Conservation (phyloP, 2,797 vertebrate species). For the Apogon talboti region DNA sequence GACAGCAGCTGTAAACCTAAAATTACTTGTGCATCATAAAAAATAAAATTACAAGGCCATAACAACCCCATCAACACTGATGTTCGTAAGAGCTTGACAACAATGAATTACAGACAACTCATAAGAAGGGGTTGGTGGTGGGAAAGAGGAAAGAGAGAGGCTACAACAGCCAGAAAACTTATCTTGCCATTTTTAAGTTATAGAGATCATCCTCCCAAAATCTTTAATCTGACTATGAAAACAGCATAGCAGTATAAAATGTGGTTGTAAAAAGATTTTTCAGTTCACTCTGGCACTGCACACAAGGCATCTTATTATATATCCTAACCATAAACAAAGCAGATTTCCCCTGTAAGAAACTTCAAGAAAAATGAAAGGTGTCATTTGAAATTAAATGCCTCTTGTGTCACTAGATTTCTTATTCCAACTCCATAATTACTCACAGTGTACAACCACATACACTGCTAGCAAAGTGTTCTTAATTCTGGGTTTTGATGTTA, state of each 20-base stretch:
- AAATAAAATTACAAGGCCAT: conserved; percentile 24
- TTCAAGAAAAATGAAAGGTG: too few species aligned
- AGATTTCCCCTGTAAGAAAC: too few species aligned
- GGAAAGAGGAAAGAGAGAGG: neutral
- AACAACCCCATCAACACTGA: neutral
- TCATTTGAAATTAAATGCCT: too few species aligned
- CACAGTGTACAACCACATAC: too few species aligned
- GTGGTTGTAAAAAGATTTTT: too few species aligned
- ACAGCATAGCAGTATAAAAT: too few species aligned
- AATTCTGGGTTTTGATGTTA: too few species aligned
- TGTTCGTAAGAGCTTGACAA: neutral
- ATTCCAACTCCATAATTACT: too few species aligned
- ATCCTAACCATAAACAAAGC: neutral
- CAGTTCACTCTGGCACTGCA: neutral
- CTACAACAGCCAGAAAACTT: neutral
- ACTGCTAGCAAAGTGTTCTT: too few species aligned
- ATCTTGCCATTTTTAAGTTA: neutral
- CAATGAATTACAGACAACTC: conserved; percentile 2
- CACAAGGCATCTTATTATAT: neutral
- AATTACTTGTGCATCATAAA: conserved; percentile 24
- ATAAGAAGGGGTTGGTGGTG: neutral
- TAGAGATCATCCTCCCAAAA: too few species aligned
- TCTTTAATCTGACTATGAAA: too few species aligned
- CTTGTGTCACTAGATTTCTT: too few species aligned
- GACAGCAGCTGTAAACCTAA: conserved; percentile 29